Evolutionary conservation across 2,113 vertebrate genomes (phyloP).

Genomic region (Raja brachyura): DNA sequence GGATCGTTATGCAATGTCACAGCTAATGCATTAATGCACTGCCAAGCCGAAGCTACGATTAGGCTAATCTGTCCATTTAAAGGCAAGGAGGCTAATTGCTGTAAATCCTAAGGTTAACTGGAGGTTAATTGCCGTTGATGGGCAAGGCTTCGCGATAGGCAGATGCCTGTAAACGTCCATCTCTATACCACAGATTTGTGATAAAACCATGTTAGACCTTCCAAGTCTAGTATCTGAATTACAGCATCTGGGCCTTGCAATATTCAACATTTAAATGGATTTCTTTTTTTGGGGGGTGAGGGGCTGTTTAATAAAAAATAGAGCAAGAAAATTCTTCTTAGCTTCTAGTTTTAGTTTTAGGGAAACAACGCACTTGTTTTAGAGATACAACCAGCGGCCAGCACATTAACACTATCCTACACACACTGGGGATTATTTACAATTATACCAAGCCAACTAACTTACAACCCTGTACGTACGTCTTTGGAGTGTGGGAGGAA

Average conservation of each 20-base stretch:
- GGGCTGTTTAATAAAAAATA: neutral
- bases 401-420: too few relatives aligned
- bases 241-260: neutral
- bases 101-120: constrained; percentile 32
- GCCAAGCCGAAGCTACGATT: neutral
- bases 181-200: neutral
- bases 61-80: constrained; percentile 20
- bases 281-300: neutral
- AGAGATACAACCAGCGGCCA: too few relatives aligned
- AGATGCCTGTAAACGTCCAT: constrained; percentile 13
- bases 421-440: too few relatives aligned
- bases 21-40: constrained; percentile 24
- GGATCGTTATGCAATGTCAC: constrained; percentile 12
- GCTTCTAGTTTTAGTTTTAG: too few relatives aligned
- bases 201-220: neutral
- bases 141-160: constrained; percentile 4
- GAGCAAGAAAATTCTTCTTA: too few relatives aligned
- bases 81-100: constrained; percentile 22
- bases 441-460: too few relatives aligned
- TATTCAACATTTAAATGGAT: neutral
- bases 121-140: constrained; percentile 29
- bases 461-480: too few relatives aligned
- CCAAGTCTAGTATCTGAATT: neutral
- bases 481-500: too few relatives aligned
- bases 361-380: too few relatives aligned